These are phyloP conservation scores for Vanessa atalanta DNA, from an alignment of 1,140 invertebrate species.

Conservation along the genomic window DNA sequence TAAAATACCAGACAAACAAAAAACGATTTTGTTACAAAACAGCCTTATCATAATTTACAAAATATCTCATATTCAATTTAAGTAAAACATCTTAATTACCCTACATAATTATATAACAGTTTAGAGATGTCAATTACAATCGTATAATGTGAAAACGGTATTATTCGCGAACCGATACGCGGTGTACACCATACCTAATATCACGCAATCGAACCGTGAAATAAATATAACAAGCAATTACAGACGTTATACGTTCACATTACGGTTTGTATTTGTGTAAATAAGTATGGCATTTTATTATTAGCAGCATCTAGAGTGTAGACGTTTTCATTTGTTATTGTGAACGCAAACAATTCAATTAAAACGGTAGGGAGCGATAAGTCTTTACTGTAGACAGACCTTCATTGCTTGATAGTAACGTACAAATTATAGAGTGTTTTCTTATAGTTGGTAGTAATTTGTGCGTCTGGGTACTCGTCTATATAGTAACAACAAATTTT, in stretches of 20 bases:
- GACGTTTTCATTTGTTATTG: constrained; percentile 37
- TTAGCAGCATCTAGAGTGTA: constrained; percentile 15
- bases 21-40: too few relatives aligned
- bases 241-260: constrained; percentile 18
- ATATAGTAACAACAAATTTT: too few relatives aligned
- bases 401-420: constrained; percentile 13
- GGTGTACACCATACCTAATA: constrained; percentile 19
- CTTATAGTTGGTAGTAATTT: too few relatives aligned
- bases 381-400: constrained; percentile 18
- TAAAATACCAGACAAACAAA: too few relatives aligned
- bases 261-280: constrained; percentile 35
- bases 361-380: constrained; percentile 42
- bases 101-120: too few relatives aligned
- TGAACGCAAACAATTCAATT: constrained; percentile 51
- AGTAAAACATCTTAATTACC: too few relatives aligned
- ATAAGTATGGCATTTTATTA: constrained; percentile 23
- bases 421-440: background rate
- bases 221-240: constrained; percentile 29
- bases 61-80: too few relatives aligned
- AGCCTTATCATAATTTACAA: too few relatives aligned
- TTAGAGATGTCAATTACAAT: too few relatives aligned
- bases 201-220: constrained; percentile 32
- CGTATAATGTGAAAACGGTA: background rate
- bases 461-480: too few relatives aligned
- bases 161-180: constrained; percentile 13